Evolutionary conservation across 2,113 vertebrate species (phyloP).

Genomic region (Phalacrocorax aristotelis): DNA sequence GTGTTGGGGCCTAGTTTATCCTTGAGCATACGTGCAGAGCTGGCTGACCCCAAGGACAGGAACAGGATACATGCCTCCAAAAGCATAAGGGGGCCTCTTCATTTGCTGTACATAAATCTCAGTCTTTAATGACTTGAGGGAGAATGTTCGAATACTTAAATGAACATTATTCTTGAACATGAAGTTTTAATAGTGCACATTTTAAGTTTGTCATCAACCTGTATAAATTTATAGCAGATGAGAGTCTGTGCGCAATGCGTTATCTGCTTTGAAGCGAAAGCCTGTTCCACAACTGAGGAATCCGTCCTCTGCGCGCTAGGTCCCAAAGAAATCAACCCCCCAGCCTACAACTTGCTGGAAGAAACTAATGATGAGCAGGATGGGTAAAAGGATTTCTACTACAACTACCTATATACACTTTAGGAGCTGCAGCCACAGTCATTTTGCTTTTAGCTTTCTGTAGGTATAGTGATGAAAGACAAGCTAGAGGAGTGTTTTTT

Average conservation of each 20-base stretch:
- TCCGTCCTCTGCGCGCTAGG: neutral
- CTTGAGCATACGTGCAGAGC: neutral
- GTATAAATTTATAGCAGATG: neutral
- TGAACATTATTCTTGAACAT: neutral
- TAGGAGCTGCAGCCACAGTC: neutral
- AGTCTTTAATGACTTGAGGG: neutral
- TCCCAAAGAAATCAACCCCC: neutral
- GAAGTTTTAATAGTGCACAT: slow-evolving; percentile 2
- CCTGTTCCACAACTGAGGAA: neutral
- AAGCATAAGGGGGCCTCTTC: neutral
- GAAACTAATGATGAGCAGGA: neutral
- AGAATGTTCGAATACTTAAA: neutral
- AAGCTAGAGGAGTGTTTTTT: neutral
- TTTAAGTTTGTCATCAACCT: slow-evolving; percentile 20
- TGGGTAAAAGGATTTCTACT: neutral
- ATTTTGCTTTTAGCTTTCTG: neutral
- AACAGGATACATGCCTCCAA: neutral
- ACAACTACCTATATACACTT: neutral
- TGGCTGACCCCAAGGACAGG: neutral
- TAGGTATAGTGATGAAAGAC: neutral
- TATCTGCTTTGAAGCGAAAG: neutral
- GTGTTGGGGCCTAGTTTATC: neutral
- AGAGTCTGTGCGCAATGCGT: rapidly evolving
- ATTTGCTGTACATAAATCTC: slow-evolving; percentile 2
- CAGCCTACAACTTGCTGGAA: neutral